Evolutionary conservation across 2,888 invertebrate genomes (phyloP), one percentile per base, ranked within the genome.

Genomic region (Brachyopa scutellaris): DNA sequence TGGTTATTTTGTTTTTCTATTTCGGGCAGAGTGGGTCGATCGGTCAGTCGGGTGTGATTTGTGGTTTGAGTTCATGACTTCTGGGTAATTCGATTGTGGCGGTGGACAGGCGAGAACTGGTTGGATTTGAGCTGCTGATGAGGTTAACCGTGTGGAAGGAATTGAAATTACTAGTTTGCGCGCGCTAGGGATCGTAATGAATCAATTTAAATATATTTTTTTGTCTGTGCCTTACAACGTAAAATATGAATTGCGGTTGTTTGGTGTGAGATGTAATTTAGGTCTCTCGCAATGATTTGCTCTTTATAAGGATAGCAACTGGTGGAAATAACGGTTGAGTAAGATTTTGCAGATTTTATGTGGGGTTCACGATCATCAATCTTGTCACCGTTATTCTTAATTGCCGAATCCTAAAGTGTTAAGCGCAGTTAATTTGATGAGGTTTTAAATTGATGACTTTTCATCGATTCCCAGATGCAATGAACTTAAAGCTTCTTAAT

Each of bases 21-120:
- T 88, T 15, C 6, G 49, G 17, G 51, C 40, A 59, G 77, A 82
- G 82, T 82, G 77, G 82, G 82, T 82, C 82, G 82, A 66, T 82
- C 82, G 82, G 82, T 82, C 77, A 82, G 82, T 72, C 70, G 70
- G 73, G 73, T 79, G 70, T 77, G 82, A 77, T 82, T 77, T 82
- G 77, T 49, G 82, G 82, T 77, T 77, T 70, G 82, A 26, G 82
- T 77, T 82, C 82, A 82, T 72, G 82, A 82, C 82, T 82, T 77
- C 82, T 82, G 82, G 82, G 82, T 61, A 82, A 82, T 77, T 82
- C 61, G 26, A 55, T 57, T 70, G 45, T 36, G 23, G 45, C 40
- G 23, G 59, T 78, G 45, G 42, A 64, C 57, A 76, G 21, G 36
- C 21, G 7, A 15, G 57, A 61, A 82, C 82, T 77, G 77, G 82